These are phyloP conservation scores for Incurvaria masculella DNA, from an alignment of 2,888 invertebrate species.

Conservation along the genomic window DNA sequence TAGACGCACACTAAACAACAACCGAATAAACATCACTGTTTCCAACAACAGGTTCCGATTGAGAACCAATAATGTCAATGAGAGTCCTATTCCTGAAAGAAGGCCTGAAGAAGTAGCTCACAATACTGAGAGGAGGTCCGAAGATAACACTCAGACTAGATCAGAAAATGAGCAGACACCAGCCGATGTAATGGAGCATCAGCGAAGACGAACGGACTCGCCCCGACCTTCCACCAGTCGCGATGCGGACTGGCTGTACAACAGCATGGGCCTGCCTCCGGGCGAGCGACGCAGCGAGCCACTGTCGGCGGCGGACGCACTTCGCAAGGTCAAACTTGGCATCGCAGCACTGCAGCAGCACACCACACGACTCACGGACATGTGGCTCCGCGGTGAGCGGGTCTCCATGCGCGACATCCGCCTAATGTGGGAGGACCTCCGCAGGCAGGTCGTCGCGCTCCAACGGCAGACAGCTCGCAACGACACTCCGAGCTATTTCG, in stretches of 20 bases:
- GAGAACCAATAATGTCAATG: conserved; percentile 25
- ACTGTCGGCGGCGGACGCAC: conserved; percentile 38
- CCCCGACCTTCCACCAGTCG: neutral
- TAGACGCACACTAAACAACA: conserved; percentile 13
- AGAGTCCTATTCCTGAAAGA: conserved; percentile 12
- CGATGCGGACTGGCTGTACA: neutral
- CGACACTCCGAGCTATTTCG: conserved; percentile 35
- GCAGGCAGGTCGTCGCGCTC: conserved; percentile 54
- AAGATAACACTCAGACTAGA: too few species aligned
- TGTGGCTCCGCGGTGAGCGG: conserved; percentile 42
- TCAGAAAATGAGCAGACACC: too few species aligned
- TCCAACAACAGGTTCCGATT: conserved; percentile 36
- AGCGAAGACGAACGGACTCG: too few species aligned
- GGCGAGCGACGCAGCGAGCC: neutral
- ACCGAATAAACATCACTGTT: conserved; percentile 26
- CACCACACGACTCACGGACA: conserved; percentile 32
- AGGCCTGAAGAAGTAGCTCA: conserved; percentile 16
- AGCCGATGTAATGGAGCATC: too few species aligned
- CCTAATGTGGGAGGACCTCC: conserved; percentile 62
- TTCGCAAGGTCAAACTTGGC: conserved; percentile 36
- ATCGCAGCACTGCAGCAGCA: conserved; percentile 40
- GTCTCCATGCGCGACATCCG: conserved; percentile 56
- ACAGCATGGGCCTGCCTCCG: neutral
- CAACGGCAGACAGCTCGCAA: conserved; percentile 45
- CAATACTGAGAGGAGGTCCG: too few species aligned